A percentile compares a stretch with the other conserved stretches of the same genome.
phyloP scores from a whole-genome alignment of 1,140 invertebrate species.

The Bombus impatiens region DNA sequence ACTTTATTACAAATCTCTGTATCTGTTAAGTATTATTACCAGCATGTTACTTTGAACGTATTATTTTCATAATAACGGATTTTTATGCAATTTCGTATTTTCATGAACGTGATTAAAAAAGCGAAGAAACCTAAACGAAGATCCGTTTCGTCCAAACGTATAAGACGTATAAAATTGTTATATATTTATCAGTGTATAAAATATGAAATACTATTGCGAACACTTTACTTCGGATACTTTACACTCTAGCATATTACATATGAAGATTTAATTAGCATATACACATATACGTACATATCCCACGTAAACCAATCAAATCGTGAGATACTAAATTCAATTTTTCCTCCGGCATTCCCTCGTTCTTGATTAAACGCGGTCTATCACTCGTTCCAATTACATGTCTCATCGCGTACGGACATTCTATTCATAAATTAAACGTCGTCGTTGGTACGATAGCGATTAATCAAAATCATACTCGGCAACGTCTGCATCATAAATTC shows the following conservation, averaged over 20 bases:
- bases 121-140: background rate
- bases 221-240: background rate
- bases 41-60: too few species aligned
- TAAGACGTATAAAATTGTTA: too few species aligned
- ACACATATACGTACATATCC: background rate
- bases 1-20: background rate
- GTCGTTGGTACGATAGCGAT: background rate
- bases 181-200: too few species aligned
- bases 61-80: too few species aligned
- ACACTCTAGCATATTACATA: background rate
- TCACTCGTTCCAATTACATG: conserved; percentile 10
- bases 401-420: background rate
- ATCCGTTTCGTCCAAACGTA: too few species aligned
- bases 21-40: too few species aligned
- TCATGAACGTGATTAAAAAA: background rate
- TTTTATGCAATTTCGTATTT: background rate
- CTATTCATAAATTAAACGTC: conserved; percentile 22
- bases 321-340: conserved; percentile 7
- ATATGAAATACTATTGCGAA: background rate
- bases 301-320: background rate
- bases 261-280: too few species aligned
- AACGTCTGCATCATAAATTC: conserved; percentile 2
- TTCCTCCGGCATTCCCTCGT: background rate
- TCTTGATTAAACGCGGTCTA: background rate
- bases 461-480: conserved; percentile 18